Conservation (phyloP, 2,113 vertebrate species). For the Phylloscopus trochilus region DNA sequence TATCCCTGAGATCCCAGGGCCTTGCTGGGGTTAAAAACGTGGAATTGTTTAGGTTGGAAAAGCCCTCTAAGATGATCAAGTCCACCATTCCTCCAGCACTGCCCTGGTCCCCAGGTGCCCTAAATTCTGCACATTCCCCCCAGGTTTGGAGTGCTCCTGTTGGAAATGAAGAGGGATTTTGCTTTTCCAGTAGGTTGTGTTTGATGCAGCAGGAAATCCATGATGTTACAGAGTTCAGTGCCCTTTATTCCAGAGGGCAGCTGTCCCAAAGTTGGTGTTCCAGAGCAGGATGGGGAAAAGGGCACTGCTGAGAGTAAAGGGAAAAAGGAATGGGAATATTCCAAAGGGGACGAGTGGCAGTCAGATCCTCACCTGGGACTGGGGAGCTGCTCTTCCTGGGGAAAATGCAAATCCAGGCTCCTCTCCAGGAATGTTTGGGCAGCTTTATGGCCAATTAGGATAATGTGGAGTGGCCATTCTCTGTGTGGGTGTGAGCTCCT, state of each 20-base stretch:
- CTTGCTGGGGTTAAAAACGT: background rate
- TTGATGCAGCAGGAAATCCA: background rate
- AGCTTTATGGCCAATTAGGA: background rate
- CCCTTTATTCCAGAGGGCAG: background rate
- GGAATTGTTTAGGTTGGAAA: background rate
- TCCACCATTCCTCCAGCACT: background rate
- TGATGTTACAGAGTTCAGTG: accelerated
- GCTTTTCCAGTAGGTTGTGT: background rate
- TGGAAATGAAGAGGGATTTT: background rate
- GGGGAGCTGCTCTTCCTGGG: background rate
- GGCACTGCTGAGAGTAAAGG: too few relatives aligned
- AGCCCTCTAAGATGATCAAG: background rate
- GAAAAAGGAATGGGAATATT: background rate
- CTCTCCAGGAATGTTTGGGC: too few relatives aligned
- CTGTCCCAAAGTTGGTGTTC: background rate
- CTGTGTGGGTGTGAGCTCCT: background rate
- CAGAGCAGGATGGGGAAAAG: background rate
- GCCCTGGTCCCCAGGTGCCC: background rate
- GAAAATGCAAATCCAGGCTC: background rate
- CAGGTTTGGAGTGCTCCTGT: accelerated
- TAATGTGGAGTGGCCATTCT: background rate
- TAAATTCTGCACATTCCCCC: background rate
- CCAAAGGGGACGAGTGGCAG: accelerated
- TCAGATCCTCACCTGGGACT: background rate
- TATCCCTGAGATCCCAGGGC: background rate